phyloP scores from a whole-genome alignment of 2,113 vertebrate species.

The Chaetura pelagica region DNA sequence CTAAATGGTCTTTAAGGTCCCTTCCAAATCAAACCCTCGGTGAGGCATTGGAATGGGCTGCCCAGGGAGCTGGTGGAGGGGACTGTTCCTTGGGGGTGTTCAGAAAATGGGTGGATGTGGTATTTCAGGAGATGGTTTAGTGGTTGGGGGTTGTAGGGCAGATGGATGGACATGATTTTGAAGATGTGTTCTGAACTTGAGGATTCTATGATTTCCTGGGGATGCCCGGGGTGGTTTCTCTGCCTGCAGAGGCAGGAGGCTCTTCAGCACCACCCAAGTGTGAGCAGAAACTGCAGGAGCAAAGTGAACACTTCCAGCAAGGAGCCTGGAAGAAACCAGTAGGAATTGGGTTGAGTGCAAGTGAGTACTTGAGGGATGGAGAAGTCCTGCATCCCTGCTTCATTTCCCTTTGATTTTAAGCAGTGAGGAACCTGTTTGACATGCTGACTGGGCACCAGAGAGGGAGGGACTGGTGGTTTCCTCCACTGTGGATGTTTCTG shows the following conservation, averaged over 20 bases:
- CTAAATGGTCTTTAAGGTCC: too few relatives aligned
- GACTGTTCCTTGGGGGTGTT: too few relatives aligned
- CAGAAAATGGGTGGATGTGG: too few relatives aligned
- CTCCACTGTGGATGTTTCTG: accelerated
- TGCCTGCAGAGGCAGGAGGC: not conserved
- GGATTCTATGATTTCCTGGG: not conserved
- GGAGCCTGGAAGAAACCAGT: not conserved
- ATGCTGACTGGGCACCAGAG: accelerated
- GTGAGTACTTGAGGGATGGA: not conserved
- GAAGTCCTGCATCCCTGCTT: not conserved
- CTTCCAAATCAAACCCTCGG: too few relatives aligned
- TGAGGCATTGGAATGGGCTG: too few relatives aligned
- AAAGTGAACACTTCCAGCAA: not conserved
- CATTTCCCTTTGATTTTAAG: not conserved
- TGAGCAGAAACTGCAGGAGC: not conserved
- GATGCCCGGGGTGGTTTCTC: not conserved
- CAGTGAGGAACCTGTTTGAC: accelerated
- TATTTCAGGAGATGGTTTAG: too few relatives aligned
- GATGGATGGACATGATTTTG: too few relatives aligned
- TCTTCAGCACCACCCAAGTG: not conserved
- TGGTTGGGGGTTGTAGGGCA: too few relatives aligned
- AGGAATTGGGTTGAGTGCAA: not conserved
- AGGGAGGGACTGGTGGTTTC: not conserved
- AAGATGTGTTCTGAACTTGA: too few relatives aligned
- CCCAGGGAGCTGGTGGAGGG: too few relatives aligned